Base-by-base conservation (phyloP, 2,888 invertebrate genomes). In the Hydrotaea diabolus region DNA sequence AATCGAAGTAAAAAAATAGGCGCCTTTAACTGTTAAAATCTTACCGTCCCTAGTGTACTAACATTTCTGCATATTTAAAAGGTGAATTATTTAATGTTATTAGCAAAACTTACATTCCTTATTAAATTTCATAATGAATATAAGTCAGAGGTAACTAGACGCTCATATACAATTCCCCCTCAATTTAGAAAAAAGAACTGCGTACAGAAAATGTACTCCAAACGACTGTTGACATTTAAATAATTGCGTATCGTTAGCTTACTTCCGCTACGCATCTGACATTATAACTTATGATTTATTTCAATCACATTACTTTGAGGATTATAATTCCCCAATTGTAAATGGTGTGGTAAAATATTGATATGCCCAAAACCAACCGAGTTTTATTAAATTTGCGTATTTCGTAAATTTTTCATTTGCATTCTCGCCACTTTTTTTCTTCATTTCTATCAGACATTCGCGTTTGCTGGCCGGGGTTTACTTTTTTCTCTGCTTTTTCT, bases 361-460 rank as follows among this genome's bases (percentile, higher is more conserved):
- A 77, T 80, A 71, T 81, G n/a, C 64, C 64, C 71, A 39, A 73
- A 17, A 3, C 49, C 36, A 8, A 57, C 62, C 13, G 55, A 4
- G 53, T 19, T 81, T 62, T 77, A 74, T 74, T 69, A 77, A 78
- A 78, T 74, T 82, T 71, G 39, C 74, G 17, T 78, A 66, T 83
- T 77, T 83, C 39, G 17, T 53, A 64, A 64, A 73, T 76, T 76
- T 83, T 64, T 79, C 72, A 75, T 76, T 66, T 64, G 57, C 66
- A 74, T 73, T 43, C 39, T 21, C 21, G 23, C 17, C 73, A 74
- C 0, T 57, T 13, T 59, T 39, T 1, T n/a, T 49, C 5, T 43
- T 43, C 13, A 15, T 59, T 55, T 46, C 55, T 21, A 31, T 36
- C 39, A 72, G 13, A 11, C 21, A 13, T 64, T 39, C 36, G 1